phyloP scores from a whole-genome alignment of 1,140 invertebrate species.

The Apis florea region DNA sequence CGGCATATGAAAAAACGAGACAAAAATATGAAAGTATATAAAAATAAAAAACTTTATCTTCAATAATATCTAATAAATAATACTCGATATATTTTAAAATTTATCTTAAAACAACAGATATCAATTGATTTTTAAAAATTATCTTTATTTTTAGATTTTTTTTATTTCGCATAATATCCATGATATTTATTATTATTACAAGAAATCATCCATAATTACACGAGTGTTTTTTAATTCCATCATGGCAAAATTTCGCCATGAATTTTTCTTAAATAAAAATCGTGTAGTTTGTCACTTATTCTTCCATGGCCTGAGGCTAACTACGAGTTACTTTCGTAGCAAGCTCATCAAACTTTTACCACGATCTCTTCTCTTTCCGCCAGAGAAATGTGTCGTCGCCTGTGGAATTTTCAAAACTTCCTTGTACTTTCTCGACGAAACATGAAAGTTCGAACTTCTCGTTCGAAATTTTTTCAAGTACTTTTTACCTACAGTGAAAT shows the following conservation, averaged over 20 bases:
- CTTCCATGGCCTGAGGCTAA: slow-evolving; percentile 1
- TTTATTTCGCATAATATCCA: background rate
- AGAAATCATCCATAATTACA: background rate
- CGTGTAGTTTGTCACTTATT: slow-evolving; percentile 7
- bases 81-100: too few species aligned
- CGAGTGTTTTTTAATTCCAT: background rate
- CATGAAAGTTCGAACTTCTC: background rate
- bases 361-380: background rate
- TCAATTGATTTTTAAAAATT: too few species aligned
- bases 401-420: background rate
- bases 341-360: slow-evolving; percentile 8
- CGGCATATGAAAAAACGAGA: background rate
- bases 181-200: background rate
- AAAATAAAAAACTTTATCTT: too few species aligned
- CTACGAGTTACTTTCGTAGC: background rate
- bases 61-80: too few species aligned
- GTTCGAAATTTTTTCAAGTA: too few species aligned
- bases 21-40: too few species aligned
- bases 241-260: background rate
- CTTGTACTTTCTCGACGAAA: too few species aligned
- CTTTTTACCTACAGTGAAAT: too few species aligned
- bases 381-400: background rate
- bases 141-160: background rate
- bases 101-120: too few species aligned
- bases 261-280: slow-evolving; percentile 8